Evolutionary conservation across 30 jellyfish, hydroid and myxozoan species (phyloP), one percentile per base, ranked within the genome.

Genomic region (Clytia hemisphaerica): DNA sequence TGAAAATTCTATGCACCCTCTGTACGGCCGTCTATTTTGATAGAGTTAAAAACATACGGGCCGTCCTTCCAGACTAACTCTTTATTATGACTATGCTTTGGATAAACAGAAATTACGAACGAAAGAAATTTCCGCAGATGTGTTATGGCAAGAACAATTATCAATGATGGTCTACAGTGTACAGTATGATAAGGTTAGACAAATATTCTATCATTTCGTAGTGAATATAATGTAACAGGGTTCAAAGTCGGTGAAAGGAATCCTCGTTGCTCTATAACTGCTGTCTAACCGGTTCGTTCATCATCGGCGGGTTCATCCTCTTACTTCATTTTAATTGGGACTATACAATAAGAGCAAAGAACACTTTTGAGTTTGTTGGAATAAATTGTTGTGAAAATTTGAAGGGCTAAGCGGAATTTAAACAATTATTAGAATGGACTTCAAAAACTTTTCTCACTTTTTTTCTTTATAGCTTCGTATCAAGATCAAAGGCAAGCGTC

Each of bases 91-190:
- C n/a, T n/a, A n/a, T n/a, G n/a, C n/a, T n/a, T n/a, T n/a, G n/a
- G 93, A 74, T 57, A 82, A 77, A 47, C 95, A 80, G 62, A 89
- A 89, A 58, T 46, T 81, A 4, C 85, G 88, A 26, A 89, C 98
- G n/a, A 89, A 89, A 31, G 95, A 81, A 67, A 77, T 89, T 78
- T 85, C 80, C 32, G 83, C 78, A 9, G 95, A 80, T 72, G 98
- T 89, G 4, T 64, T 71, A 30, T 89, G 98, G 98, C 98, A 89
- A 62, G 98, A 89, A 40, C 83, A 90, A 7, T 86, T 89, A 30
- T 89, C 95, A 5, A 22, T 89, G 61, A 40, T 89, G 45, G 95
- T 89, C 29, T 72, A 71, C 58, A 80, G 93, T 58, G 32, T 89
- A 4, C 98, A 89, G 77, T 89, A 77, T 40, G 98, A 89, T 64